Evolutionary conservation across 2,888 invertebrate species (phyloP).

Genomic region (Drosophila kuntzei): DNA sequence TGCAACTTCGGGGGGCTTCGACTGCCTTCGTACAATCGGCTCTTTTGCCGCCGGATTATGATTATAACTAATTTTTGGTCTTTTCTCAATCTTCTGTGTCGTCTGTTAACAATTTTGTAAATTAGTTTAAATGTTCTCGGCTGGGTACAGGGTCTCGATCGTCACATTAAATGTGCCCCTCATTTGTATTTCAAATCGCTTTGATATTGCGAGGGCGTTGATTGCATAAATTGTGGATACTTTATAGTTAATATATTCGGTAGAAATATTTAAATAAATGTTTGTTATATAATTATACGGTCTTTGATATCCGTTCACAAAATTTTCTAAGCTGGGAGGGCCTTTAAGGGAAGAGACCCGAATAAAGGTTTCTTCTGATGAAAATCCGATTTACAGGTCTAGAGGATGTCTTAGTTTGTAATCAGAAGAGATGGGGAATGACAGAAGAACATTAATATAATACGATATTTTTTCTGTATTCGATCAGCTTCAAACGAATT

Average conservation of each 20-base stretch:
- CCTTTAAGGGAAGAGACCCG: background rate
- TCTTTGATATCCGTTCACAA: conserved; percentile 18
- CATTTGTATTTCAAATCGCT: conserved; percentile 47
- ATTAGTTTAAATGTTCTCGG: conserved; percentile 72
- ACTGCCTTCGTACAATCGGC: conserved; percentile 41
- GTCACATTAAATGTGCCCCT: conserved; percentile 31
- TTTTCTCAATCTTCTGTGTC: conserved; percentile 37
- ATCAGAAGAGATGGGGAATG: background rate
- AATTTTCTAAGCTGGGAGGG: conserved; percentile 19
- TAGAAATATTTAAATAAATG: conserved; percentile 47
- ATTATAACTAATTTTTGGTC: conserved; percentile 70
- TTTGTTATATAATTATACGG: conserved; percentile 62
- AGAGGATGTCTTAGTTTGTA: conserved; percentile 7
- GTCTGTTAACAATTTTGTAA: conserved; percentile 67
- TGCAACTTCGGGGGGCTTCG: conserved; percentile 20
- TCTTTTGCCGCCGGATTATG: conserved; percentile 70
- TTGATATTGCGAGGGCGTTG: conserved; percentile 58
- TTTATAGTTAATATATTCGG: conserved; percentile 44
- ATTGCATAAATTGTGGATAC: conserved; percentile 49
- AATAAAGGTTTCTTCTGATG: background rate
- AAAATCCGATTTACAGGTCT: background rate
- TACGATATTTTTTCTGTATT: too few relatives aligned
- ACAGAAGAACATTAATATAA: too few relatives aligned
- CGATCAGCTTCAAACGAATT: too few relatives aligned
- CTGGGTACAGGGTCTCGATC: conserved; percentile 9